Conservation (phyloP, 23 tunicate species). For the Corella eumyota region DNA sequence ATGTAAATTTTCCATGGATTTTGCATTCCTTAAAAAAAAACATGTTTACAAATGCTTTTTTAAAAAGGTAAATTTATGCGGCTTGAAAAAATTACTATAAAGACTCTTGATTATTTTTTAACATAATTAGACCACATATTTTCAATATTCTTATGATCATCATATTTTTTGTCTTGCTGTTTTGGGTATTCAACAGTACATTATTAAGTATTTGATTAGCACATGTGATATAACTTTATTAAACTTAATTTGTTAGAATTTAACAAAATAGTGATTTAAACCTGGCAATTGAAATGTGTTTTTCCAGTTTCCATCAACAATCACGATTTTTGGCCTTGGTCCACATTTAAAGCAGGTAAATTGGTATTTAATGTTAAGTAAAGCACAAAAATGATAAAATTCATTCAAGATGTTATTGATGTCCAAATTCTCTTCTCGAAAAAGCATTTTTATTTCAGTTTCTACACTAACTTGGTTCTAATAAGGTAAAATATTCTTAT, state of each 20-base stretch:
- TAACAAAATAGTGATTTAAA: neutral
- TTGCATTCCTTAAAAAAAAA: neutral
- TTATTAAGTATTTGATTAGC: too few species aligned
- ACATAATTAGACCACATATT: neutral
- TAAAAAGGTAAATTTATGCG: neutral
- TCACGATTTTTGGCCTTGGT: too few species aligned
- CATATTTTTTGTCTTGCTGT: neutral
- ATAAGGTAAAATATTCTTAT: neutral
- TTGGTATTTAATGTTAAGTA: neutral
- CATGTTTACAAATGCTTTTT: neutral
- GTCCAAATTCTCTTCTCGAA: too few species aligned
- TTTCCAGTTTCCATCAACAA: too few species aligned
- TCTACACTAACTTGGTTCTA: too few species aligned
- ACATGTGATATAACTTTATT: too few species aligned
- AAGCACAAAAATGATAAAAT: slow-evolving; percentile 4
- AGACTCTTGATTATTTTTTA: neutral
- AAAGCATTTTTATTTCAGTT: too few species aligned
- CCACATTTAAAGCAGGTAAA: too few species aligned
- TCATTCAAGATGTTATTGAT: too few species aligned
- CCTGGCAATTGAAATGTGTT: slow-evolving; percentile 1
- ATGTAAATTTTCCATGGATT: neutral
- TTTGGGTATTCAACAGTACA: neutral
- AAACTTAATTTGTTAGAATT: too few species aligned
- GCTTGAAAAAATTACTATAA: neutral
- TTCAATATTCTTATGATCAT: neutral